Evolutionary conservation across 2,113 vertebrate genomes (phyloP).

Genomic region (Petrocephalus microphthalmus): DNA sequence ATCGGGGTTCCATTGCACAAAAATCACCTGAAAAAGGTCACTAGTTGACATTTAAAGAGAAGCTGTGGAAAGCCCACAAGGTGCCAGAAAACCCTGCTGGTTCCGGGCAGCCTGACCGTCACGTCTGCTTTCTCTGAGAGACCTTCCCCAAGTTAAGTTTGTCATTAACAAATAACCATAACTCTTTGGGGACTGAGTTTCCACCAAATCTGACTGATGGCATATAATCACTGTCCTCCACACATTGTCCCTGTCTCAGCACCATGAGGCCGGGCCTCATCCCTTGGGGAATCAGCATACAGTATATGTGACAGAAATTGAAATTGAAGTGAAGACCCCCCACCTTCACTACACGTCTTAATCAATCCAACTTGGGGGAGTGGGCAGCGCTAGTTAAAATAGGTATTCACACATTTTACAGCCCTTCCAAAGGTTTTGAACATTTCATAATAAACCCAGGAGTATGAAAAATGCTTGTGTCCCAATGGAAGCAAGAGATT

Average conservation of each 20-base stretch:
- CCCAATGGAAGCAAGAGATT: neutral
- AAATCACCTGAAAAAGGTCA: slow-evolving; percentile 66
- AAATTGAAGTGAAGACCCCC: neutral
- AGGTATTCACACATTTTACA: too few relatives aligned
- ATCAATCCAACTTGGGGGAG: neutral
- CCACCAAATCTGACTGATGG: neutral
- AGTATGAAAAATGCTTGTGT: neutral
- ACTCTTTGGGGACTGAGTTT: neutral
- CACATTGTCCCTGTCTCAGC: neutral
- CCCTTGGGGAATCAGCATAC: neutral
- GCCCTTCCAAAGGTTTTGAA: neutral
- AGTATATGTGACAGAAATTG: neutral
- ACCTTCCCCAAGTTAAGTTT: neutral
- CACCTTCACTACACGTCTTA: neutral
- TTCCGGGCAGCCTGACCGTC: neutral
- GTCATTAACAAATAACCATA: neutral
- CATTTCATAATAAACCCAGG: neutral
- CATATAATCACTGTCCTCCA: neutral
- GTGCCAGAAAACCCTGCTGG: neutral
- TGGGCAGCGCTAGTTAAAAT: neutral
- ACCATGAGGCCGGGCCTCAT: neutral
- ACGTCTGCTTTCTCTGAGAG: neutral
- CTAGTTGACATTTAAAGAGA: slow-evolving; percentile 61
- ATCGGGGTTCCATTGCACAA: slow-evolving; percentile 39
- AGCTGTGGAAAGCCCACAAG: slow-evolving; percentile 42